Conservation (phyloP, 2,113 vertebrate species). For the Sus scrofa region DNA sequence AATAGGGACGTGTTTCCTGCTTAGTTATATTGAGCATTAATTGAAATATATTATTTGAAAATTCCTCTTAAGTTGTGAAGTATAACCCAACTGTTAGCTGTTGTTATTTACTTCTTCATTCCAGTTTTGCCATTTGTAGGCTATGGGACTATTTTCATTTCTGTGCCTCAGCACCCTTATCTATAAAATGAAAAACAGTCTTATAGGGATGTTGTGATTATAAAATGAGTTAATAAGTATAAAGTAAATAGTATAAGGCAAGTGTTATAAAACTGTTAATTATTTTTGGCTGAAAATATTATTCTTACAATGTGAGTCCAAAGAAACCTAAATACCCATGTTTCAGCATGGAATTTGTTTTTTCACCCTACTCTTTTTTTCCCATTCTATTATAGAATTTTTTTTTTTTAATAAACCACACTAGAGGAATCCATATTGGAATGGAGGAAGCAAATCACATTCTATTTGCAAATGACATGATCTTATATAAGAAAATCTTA, state of each 20-base stretch:
- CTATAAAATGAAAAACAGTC: background rate
- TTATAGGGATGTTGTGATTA: background rate
- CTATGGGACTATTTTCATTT: background rate
- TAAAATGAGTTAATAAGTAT: background rate
- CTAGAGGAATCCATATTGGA: background rate
- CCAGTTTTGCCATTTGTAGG: background rate
- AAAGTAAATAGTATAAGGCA: background rate
- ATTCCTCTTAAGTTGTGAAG: background rate
- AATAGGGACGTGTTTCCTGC: background rate
- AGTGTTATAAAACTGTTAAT: background rate
- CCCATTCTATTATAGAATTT: background rate
- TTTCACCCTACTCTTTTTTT: background rate
- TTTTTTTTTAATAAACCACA: background rate
- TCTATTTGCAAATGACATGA: background rate
- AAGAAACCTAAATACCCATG: background rate
- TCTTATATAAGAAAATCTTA: background rate
- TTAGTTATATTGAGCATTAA: constrained; percentile 32
- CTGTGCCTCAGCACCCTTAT: background rate
- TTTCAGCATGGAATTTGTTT: background rate
- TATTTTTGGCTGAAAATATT: background rate
- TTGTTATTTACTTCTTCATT: background rate
- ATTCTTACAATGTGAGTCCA: background rate
- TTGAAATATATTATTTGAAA: constrained; percentile 35
- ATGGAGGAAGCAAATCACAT: background rate
- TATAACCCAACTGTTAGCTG: background rate